Evolutionary conservation across 2,888 invertebrate species (phyloP).

Genomic region (Ophion ellenae): DNA sequence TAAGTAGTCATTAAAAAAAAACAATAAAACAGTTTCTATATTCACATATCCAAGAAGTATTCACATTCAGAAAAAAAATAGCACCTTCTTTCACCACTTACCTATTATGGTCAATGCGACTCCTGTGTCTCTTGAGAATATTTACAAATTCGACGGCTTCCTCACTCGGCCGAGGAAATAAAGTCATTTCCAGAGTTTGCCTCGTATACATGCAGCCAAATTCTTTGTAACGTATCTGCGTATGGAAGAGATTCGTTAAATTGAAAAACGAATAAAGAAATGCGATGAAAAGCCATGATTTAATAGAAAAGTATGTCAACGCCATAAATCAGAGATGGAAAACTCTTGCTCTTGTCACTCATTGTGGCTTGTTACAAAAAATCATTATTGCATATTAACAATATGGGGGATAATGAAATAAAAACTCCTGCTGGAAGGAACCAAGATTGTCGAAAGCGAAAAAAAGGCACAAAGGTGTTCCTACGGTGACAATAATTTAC

Average conservation of each 20-base stretch:
- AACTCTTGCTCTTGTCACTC: no score
- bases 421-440: no score
- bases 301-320: neutral
- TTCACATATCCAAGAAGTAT: no score
- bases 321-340: no score
- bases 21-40: conserved; percentile 47
- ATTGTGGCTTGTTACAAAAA: no score
- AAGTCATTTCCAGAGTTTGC: conserved; percentile 62
- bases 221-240: conserved; percentile 57
- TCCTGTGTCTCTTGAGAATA: conserved; percentile 73
- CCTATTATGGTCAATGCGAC: conserved; percentile 67
- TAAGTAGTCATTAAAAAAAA: neutral
- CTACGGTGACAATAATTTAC: no score
- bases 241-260: neutral
- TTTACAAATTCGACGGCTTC: conserved; percentile 75
- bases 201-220: conserved; percentile 55
- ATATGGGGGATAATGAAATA: no score
- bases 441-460: no score
- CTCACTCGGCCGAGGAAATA: conserved; percentile 73
- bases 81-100: conserved; percentile 39
- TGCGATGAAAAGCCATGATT: conserved; percentile 1
- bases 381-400: no score
- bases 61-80: neutral
- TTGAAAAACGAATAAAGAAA: neutral
- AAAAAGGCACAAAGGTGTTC: no score